Evolutionary conservation across 1,140 invertebrate genomes (phyloP).

Genomic region (Philopotamus ludificatus): DNA sequence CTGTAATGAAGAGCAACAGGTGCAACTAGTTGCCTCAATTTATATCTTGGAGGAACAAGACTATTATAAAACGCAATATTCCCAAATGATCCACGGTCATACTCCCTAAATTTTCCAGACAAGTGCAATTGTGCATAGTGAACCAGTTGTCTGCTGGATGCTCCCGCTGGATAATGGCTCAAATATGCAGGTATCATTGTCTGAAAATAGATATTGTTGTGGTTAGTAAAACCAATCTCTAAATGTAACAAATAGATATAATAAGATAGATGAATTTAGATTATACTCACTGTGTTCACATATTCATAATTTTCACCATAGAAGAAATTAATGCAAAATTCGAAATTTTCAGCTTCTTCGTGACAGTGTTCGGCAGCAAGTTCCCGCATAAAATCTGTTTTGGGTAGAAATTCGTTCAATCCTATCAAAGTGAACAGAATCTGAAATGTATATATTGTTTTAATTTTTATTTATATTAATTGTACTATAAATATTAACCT

Average conservation of each 20-base stretch:
- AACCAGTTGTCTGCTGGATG: constrained; percentile 73
- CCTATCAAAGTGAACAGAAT: background rate
- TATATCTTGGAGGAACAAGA: constrained; percentile 58
- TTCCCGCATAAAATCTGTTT: constrained; percentile 33
- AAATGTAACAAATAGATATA: background rate
- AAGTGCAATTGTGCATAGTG: constrained; percentile 70
- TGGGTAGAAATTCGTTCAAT: background rate
- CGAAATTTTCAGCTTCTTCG: constrained; percentile 60
- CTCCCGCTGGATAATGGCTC: constrained; percentile 79
- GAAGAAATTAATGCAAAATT: constrained; percentile 65
- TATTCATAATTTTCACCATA: constrained; percentile 63
- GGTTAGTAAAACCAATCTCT: background rate
- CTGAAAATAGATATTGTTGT: constrained; percentile 48
- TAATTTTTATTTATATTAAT: background rate
- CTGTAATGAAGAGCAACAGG: constrained; percentile 72
- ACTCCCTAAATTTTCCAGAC: constrained; percentile 41
- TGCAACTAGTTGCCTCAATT: constrained; percentile 59
- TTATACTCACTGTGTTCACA: constrained; percentile 64
- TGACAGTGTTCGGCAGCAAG: constrained; percentile 44
- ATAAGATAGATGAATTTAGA: background rate
- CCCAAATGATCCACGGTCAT: constrained; percentile 47
- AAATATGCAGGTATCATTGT: constrained; percentile 72
- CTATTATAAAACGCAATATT: constrained; percentile 50
- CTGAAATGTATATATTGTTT: background rate
- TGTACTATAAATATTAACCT: constrained; percentile 16